Base-by-base conservation (phyloP, 2,888 invertebrate genomes). In the Syrphus vitripennis region DNA sequence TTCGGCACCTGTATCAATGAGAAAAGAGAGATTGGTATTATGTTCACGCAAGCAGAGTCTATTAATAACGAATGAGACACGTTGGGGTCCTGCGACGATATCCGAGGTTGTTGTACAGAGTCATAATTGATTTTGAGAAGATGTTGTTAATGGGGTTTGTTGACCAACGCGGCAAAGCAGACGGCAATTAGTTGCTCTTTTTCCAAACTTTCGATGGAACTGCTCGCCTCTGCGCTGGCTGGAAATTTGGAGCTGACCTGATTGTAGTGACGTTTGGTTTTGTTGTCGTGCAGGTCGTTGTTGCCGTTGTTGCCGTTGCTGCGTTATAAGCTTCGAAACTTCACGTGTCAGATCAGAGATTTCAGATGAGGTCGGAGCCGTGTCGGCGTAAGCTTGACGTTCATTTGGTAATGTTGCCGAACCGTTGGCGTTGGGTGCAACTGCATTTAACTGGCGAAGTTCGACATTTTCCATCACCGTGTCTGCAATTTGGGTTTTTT, bases 391-490 rank as follows among this genome's bases (percentile, higher is more conserved):
- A 7, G 37, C 6, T 21, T 34, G 59, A 37, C 5, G 37, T 37
- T 59, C 59, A 12, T 10, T 21, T 3, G 10, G 59, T 7, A 19
- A 5, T 59, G 2, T 10, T 14, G 21, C 0, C 16, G 7, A 19
- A 10, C 12, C 24, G 7, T 6, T 31, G 19, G 59, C 9, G 16
- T 29, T 31, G 7, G 34, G 6, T 37, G 37, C 6, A n/a, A 37
- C 34, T 7, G 57, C 34, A 34, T 59, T 59, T 37, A 59, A 12
- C 9, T 34, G 59, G n/a, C 59, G 59, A 24, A 61, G 6, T 61
- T 61, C 59, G 12, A 71, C 59, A 4, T 57, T 57, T 71, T 71
- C 61, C 48, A 74, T 61, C 1, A 74, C 61, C 4, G 61, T 61
- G 26, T 61, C 72, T 1, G 61, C 71, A 10, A 71, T 19, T 19